These are phyloP conservation scores for Chrysogorgia sp. DNA, from an alignment of 92 coral and sea anemone species.

Conservation along the genomic window DNA sequence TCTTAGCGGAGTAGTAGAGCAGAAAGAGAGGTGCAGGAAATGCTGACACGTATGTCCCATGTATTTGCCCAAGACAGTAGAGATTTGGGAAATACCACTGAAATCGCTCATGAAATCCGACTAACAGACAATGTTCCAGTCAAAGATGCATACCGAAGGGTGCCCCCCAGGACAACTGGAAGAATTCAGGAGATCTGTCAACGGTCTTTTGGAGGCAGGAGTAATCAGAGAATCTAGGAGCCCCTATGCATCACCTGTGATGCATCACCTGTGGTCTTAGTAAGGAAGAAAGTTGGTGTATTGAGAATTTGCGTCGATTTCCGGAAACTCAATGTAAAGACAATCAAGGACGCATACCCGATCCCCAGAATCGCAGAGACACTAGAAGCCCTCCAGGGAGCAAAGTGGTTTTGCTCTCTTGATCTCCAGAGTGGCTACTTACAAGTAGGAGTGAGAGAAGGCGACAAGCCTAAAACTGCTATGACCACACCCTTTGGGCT, in stretches of 20 bases:
- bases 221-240: conserved; percentile 40
- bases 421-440: conserved; percentile 60
- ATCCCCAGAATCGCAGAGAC: conserved; percentile 49
- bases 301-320: conserved; percentile 23
- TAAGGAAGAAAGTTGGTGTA: conserved; percentile 37
- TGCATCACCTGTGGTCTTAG: conserved; percentile 44
- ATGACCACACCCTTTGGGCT: conserved; percentile 61
- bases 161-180: conserved; percentile 30
- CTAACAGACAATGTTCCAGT: conserved; percentile 15
- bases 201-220: conserved; percentile 25
- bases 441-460: conserved; percentile 43
- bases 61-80: background rate
- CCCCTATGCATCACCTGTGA: conserved; percentile 42
- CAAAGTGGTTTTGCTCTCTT: conserved; percentile 52
- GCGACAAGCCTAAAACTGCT: conserved; percentile 51
- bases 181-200: conserved; percentile 17
- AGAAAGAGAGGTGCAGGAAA: conserved; percentile 13
- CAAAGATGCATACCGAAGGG: background rate
- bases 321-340: conserved; percentile 53
- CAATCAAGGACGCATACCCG: conserved; percentile 53
- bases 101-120: conserved; percentile 12
- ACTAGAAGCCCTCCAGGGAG: conserved; percentile 46
- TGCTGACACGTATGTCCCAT: conserved; percentile 46
- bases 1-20: too few relatives aligned
- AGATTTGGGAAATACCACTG: conserved; percentile 27